phyloP scores from a whole-genome alignment of 53 echinoderm and acorn worm species.

The Patiria pectinifera region DNA sequence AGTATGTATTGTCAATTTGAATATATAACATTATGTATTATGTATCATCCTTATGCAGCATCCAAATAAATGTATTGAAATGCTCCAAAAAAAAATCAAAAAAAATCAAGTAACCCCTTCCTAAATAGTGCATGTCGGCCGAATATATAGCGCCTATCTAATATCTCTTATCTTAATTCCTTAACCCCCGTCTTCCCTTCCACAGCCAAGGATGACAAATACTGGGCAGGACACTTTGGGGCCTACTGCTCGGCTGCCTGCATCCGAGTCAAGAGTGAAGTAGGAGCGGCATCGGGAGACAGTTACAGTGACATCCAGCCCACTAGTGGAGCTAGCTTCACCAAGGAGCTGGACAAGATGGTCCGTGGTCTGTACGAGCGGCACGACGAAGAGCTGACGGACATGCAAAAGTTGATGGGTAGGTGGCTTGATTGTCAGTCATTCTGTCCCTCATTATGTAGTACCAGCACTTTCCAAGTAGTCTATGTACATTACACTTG shows the following conservation, averaged over 20 bases:
- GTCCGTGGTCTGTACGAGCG: constrained; percentile 8
- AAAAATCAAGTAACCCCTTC: no score
- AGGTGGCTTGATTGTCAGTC: neutral
- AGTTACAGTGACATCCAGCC: constrained; percentile 67
- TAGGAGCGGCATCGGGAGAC: constrained; percentile 68
- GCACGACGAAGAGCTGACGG: constrained; percentile 53
- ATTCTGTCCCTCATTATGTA: no score
- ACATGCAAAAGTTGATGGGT: constrained; percentile 49
- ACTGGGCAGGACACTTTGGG: constrained; percentile 84
- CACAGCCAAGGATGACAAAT: constrained; percentile 85
- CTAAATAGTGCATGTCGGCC: no score
- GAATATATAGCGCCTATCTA: no score
- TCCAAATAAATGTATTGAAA: no score
- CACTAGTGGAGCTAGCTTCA: constrained; percentile 6
- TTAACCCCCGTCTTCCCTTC: neutral
- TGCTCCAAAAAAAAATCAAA: no score
- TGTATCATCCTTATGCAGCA: no score
- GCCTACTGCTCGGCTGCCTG: constrained; percentile 69
- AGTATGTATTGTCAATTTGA: no score
- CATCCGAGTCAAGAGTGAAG: constrained; percentile 84
- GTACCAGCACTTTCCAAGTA: no score
- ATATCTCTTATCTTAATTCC: no score
- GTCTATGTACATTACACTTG: no score
- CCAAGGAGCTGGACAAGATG: constrained; percentile 30
- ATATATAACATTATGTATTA: no score